A percentile compares a stretch with the other conserved stretches of the same genome.
phyloP scores from a whole-genome alignment of 2,797 vertebrate genomes.

The Bradypodion ventrale region DNA sequence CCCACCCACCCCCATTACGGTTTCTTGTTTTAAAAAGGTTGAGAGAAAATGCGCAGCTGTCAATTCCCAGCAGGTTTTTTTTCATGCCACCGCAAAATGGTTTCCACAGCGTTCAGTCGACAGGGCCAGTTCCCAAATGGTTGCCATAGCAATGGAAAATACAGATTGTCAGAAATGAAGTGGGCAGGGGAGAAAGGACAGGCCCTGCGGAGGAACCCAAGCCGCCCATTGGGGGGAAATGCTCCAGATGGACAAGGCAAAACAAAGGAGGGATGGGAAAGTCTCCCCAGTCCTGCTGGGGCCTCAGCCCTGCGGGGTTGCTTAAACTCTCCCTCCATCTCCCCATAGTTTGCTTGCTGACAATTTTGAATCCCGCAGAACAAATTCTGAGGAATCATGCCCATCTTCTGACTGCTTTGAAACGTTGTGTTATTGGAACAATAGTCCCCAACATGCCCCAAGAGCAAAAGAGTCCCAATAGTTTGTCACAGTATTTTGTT shows the following conservation, averaged over 20 bases:
- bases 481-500: too few relatives aligned
- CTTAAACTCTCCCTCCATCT: slow-evolving; percentile 7
- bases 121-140: slow-evolving; percentile 51
- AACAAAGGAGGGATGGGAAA: neutral
- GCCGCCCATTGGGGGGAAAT: slow-evolving; percentile 50
- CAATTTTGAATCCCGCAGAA: too few relatives aligned
- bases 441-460: too few relatives aligned
- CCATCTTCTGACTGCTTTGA: neutral
- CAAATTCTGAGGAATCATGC: neutral
- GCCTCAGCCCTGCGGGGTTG: slow-evolving; percentile 6
- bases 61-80: neutral
- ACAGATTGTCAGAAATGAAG: slow-evolving; percentile 46
- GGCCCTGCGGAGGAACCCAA: slow-evolving; percentile 54
- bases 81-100: slow-evolving; percentile 47
- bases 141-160: slow-evolving; percentile 57
- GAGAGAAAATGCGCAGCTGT: neutral
- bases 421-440: too few relatives aligned
- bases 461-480: too few relatives aligned
- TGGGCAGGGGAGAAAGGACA: slow-evolving; percentile 30
- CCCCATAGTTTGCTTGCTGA: fast-evolving
- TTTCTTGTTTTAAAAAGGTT: too few relatives aligned
- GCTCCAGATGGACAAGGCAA: slow-evolving; percentile 33
- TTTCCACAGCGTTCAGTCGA: slow-evolving; percentile 59
- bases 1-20: too few relatives aligned
- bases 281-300: slow-evolving; percentile 27